Evolutionary conservation across 2,797 vertebrate genomes (phyloP).

Genomic region (Lacerta viridis): DNA sequence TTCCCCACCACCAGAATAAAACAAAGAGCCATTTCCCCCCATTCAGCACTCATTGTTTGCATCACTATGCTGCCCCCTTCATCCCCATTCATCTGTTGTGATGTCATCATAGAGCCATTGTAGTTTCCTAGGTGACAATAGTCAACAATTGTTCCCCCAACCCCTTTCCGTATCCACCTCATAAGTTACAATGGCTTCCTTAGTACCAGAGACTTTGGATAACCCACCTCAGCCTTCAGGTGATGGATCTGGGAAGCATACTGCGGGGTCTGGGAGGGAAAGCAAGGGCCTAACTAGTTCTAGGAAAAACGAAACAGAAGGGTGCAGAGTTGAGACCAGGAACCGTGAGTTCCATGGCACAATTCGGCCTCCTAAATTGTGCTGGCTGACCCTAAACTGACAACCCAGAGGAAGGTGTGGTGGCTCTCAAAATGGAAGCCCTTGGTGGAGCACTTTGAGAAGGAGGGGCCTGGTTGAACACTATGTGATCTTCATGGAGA

Average conservation of each 20-base stretch:
- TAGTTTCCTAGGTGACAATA: constrained; percentile 26
- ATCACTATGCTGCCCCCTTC: neutral
- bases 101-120: constrained; percentile 28
- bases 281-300: too few relatives aligned
- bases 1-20: neutral
- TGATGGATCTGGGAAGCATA: neutral
- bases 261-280: neutral
- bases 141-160: constrained; percentile 34
- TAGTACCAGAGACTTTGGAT: neutral
- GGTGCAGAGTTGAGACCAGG: too few relatives aligned
- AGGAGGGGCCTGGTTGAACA: too few relatives aligned
- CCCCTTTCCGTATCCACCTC: neutral
- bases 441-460: neutral
- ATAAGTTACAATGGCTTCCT: constrained; percentile 20
- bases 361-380: neutral
- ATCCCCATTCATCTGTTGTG: constrained; percentile 4
- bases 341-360: neutral
- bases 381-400: too few relatives aligned
- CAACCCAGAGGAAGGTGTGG: neutral
- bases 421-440: neutral
- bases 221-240: constrained; percentile 30
- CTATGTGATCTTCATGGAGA: too few relatives aligned
- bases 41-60: neutral
- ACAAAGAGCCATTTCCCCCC: neutral
- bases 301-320: neutral